Evolutionary conservation across 2,888 invertebrate species (phyloP).

Genomic region (Clanis bilineata): DNA sequence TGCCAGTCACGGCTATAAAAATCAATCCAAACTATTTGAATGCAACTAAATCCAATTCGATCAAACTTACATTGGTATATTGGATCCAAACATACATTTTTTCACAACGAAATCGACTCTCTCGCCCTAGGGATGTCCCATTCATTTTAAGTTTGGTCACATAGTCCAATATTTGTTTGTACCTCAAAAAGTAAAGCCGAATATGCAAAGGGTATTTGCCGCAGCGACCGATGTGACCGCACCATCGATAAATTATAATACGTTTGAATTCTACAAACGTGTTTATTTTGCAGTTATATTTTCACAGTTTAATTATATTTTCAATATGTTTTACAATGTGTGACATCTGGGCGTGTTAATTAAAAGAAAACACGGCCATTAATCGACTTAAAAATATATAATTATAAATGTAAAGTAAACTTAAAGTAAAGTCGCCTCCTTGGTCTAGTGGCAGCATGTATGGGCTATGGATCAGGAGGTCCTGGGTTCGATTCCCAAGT

Average conservation of each 20-base stretch:
- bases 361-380: no score
- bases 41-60: not conserved
- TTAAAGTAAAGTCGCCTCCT: no score
- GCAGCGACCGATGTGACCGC: not conserved
- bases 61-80: not conserved
- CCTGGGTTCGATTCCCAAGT: no score
- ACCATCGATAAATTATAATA: not conserved
- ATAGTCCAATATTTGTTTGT: slow-evolving; percentile 4
- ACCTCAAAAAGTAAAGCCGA: not conserved
- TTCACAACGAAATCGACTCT: slow-evolving; percentile 13
- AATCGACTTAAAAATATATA: no score
- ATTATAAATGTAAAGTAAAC: no score
- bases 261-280: not conserved
- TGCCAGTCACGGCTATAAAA: not conserved
- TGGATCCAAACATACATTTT: slow-evolving; percentile 16
- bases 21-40: not conserved
- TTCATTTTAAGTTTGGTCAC: slow-evolving; percentile 8
- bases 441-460: no score
- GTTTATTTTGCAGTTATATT: no score
- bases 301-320: no score
- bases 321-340: no score
- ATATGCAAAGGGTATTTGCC: not conserved
- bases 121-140: slow-evolving; percentile 1
- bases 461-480: no score
- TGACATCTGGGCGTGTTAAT: no score